phyloP scores from a whole-genome alignment of 2,797 vertebrate species.

The Gymnoscopelus microlampas region DNA sequence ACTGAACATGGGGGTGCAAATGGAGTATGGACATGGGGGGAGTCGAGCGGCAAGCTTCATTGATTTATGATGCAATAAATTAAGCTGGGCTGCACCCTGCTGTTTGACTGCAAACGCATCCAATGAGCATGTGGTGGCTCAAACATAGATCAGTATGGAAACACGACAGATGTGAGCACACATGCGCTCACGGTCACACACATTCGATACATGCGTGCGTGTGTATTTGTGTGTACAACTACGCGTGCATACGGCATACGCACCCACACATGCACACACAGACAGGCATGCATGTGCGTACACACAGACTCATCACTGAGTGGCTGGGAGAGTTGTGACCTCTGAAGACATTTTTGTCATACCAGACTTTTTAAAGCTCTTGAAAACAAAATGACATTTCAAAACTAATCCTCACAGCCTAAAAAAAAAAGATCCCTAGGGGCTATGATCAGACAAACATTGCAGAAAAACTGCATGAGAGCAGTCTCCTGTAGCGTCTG shows the following conservation, averaged over 20 bases:
- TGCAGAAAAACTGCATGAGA: neutral
- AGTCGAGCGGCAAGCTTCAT: slow-evolving; percentile 17
- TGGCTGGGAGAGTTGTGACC: slow-evolving; percentile 19
- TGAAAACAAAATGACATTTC: slow-evolving; percentile 44
- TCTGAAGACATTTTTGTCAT: slow-evolving; percentile 51
- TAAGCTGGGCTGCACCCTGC: slow-evolving; percentile 1
- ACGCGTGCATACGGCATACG: neutral
- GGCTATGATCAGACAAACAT: too few relatives aligned
- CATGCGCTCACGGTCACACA: neutral
- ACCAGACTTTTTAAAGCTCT: slow-evolving; percentile 52
- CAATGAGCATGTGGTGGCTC: slow-evolving; percentile 14
- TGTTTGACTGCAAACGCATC: neutral
- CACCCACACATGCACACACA: slow-evolving; percentile 12
- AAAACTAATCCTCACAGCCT: slow-evolving; percentile 26
- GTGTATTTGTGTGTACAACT: neutral
- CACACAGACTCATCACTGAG: slow-evolving; percentile 9
- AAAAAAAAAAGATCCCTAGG: slow-evolving; percentile 11
- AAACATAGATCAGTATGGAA: slow-evolving; percentile 14
- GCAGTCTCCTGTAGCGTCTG: too few relatives aligned
- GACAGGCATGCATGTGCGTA: slow-evolving; percentile 4
- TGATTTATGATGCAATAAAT: slow-evolving; percentile 26
- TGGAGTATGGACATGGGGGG: slow-evolving; percentile 21
- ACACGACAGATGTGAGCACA: neutral
- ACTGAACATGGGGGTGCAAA: too few relatives aligned
- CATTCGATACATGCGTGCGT: neutral